These are phyloP conservation scores for Ptychobarbus kaznakovi DNA, from an alignment of 2,797 vertebrate genomes.

Conservation along the genomic window DNA sequence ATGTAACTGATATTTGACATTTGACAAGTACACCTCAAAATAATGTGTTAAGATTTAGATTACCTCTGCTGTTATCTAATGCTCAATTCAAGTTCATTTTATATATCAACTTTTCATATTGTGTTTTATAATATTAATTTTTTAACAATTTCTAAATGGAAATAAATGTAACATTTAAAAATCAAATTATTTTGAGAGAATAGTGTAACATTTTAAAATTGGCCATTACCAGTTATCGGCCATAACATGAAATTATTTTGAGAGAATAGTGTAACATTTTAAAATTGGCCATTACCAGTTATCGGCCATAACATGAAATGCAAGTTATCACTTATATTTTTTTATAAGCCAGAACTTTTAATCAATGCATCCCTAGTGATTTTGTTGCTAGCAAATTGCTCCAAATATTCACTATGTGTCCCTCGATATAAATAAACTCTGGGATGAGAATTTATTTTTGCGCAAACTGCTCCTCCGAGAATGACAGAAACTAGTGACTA, in stretches of 20 bases:
- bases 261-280: neutral
- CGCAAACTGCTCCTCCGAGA: neutral
- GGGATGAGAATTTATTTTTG: slow-evolving; percentile 4
- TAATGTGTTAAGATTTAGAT: too few species aligned
- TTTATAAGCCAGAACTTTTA: neutral
- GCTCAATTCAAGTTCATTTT: too few species aligned
- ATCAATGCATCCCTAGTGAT: neutral
- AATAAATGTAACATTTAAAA: neutral
- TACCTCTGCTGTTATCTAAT: too few species aligned
- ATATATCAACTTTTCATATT: neutral
- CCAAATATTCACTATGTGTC: neutral
- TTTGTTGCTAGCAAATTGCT: neutral
- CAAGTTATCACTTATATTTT: neutral
- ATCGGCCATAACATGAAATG: neutral
- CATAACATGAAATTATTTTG: neutral
- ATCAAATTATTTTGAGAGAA: neutral
- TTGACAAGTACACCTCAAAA: too few species aligned
- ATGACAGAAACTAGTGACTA: neutral
- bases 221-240: neutral
- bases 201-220: neutral
- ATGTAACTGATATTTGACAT: too few species aligned
- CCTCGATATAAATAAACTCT: neutral
- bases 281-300: neutral
- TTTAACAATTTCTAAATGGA: neutral
- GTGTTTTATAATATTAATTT: neutral